Conservation (phyloP, 92 coral and sea anemone species). For the Virgularia gustaviana region DNA sequence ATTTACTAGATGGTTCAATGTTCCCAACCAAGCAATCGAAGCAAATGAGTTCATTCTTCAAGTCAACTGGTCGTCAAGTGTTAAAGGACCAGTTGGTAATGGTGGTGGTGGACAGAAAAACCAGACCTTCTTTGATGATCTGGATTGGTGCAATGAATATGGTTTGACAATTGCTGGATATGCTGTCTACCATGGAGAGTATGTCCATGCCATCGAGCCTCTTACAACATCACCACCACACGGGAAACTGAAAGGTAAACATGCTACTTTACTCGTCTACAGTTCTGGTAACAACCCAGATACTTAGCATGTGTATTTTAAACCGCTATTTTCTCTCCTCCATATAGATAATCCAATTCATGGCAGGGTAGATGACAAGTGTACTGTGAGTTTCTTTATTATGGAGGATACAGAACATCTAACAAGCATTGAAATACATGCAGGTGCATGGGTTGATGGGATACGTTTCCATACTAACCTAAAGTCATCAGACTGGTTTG, state of each 20-base stretch:
- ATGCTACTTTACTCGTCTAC: no score
- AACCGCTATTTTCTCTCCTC: not conserved
- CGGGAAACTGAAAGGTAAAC: no score
- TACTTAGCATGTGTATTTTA: no score
- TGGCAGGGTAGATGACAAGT: not conserved
- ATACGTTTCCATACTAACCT: conserved; percentile 83
- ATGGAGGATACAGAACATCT: conserved; percentile 61
- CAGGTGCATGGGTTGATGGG: conserved; percentile 97
- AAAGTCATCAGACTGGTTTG: conserved; percentile 90
- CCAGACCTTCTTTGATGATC: conserved; percentile 64
- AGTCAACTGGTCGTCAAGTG: conserved; percentile 69
- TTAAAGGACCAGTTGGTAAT: conserved; percentile 89
- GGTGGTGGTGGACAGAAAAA: conserved; percentile 54
- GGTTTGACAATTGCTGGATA: conserved; percentile 60
- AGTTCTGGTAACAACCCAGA: no score
- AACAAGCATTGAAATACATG: conserved; percentile 71
- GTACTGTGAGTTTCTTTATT: not conserved
- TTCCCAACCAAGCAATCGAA: not conserved
- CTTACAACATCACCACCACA: conserved; percentile 50
- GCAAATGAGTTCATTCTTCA: not conserved
- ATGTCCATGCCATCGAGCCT: conserved; percentile 66
- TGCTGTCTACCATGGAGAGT: conserved; percentile 66
- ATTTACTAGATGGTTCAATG: conserved; percentile 73
- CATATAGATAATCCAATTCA: conserved; percentile 1
- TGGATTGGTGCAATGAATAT: conserved; percentile 55